These are phyloP conservation scores for Ciconia boyciana DNA, from an alignment of 2,113 vertebrate species.

Conservation along the genomic window DNA sequence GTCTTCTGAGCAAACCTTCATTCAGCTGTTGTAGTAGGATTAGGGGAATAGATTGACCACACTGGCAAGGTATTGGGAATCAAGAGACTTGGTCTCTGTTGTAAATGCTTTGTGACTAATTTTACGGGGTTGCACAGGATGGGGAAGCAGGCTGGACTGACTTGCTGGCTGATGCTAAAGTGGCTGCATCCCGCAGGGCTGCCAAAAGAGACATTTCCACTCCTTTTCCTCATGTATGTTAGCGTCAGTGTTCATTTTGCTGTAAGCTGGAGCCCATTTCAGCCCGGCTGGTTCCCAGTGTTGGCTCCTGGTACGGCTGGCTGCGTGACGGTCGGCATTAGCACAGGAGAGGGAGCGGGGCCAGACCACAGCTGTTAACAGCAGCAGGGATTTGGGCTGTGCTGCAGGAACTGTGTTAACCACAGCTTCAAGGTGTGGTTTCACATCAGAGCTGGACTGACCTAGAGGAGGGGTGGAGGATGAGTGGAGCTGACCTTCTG, in stretches of 20 bases:
- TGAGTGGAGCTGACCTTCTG: background rate
- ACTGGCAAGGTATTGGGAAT: background rate
- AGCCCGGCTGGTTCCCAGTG: background rate
- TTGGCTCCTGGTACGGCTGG: background rate
- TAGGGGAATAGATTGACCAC: background rate
- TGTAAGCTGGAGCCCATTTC: background rate
- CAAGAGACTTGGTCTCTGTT: background rate
- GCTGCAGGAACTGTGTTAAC: background rate
- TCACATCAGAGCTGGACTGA: background rate
- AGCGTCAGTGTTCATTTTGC: background rate
- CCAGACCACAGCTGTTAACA: background rate
- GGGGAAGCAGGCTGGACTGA: background rate
- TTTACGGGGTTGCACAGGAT: background rate
- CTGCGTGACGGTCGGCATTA: background rate
- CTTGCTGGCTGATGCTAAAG: background rate
- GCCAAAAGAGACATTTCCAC: background rate
- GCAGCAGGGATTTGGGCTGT: background rate
- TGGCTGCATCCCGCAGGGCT: background rate
- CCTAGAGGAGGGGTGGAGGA: background rate
- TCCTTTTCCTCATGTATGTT: background rate
- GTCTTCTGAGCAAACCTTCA: background rate
- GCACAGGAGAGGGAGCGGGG: background rate
- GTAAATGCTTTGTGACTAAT: background rate
- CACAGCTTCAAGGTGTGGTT: background rate
- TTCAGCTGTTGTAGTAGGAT: background rate